Percentiles rank a stretch among this genome's conserved stretches.
These are phyloP conservation scores for Temnothorax unifasciatus DNA, from an alignment of 2,888 invertebrate species.

Conservation along the genomic window DNA sequence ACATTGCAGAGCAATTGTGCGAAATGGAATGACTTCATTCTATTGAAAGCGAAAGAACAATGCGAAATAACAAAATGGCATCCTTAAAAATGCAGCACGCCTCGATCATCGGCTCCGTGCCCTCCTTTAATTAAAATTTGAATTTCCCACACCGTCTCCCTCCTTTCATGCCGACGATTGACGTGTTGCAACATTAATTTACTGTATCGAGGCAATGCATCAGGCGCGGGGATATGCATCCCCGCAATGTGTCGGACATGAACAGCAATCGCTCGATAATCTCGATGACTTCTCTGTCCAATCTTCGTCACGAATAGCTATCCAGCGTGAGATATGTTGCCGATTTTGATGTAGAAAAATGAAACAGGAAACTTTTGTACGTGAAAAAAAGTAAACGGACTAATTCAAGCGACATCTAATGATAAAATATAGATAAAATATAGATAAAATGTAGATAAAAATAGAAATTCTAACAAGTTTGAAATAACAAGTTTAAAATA, in stretches of 20 bases:
- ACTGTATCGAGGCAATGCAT: conserved; percentile 9
- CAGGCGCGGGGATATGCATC: neutral
- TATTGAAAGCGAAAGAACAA: neutral
- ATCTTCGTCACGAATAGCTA: neutral
- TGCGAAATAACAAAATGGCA: neutral
- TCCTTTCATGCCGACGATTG: conserved; percentile 11
- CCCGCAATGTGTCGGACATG: neutral
- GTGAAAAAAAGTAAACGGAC: neutral
- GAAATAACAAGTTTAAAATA: neutral
- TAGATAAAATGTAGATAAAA: neutral
- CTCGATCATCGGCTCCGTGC: neutral
- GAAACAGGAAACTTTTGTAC: neutral
- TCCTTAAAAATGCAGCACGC: neutral
- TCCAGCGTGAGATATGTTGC: neutral
- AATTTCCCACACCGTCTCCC: conserved; percentile 15
- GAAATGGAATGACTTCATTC: conserved; percentile 8
- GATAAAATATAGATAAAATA: neutral
- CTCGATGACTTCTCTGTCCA: conserved; percentile 12
- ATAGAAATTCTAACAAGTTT: neutral
- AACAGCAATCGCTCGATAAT: conserved; percentile 10
- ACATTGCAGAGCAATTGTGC: neutral
- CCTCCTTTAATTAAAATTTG: conserved; percentile 36
- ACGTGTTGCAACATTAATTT: conserved; percentile 38
- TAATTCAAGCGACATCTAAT: neutral
- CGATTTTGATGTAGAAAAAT: neutral